Base-by-base conservation (phyloP, 2,888 invertebrate genomes). In the Latrodectus hesperus region DNA sequence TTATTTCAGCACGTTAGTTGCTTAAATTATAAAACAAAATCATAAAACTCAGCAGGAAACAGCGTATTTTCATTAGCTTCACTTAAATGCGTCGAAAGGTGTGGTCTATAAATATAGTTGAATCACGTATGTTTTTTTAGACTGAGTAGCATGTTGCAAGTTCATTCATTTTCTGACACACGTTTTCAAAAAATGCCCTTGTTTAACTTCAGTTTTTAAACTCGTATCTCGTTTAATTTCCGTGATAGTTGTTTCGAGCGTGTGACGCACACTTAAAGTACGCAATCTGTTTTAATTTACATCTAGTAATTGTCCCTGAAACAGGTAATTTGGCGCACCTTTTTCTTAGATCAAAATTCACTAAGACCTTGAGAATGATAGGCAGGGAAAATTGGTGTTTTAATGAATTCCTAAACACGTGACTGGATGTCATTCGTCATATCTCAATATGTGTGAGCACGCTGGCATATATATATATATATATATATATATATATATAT, bases 121-220 rank as follows among this genome's bases (percentile, higher is more conserved):
- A 55, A 82, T 75, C 74, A 75, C 82, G 82, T 74, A 81, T 81
- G n/a, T 67, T 49, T 64, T 64, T 78, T 60, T 55, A 70, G 75
- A 68, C 75, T 53, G n/a, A 60, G 22, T 75, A 17, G 75, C 82
- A 82, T 75, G 75, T 65, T 82, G 49, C 75, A 16, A 12, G 68
- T 82, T 82, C 75, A 82, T 82, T 75, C 68, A 75, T 82, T 82
- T 82, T 81, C 68, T 55, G 70, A 82, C n/a, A 67, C 65, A 17
- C 65, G 73, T 73, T 73, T 67, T 51, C 67, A 38, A 64, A 73
- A 64, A 79, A 53, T 17, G 53, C 14, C 51, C 26, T 52, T 67
- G 17, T 8, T 68, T 22, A 22, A 26, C 51, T 9, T 22, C 55
- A 60, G 8, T n/a, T 60, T 60, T 60, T 60, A 72, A 73, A 74